phyloP scores from a whole-genome alignment of 1,140 invertebrate species.

The Heterodera schachtii region DNA sequence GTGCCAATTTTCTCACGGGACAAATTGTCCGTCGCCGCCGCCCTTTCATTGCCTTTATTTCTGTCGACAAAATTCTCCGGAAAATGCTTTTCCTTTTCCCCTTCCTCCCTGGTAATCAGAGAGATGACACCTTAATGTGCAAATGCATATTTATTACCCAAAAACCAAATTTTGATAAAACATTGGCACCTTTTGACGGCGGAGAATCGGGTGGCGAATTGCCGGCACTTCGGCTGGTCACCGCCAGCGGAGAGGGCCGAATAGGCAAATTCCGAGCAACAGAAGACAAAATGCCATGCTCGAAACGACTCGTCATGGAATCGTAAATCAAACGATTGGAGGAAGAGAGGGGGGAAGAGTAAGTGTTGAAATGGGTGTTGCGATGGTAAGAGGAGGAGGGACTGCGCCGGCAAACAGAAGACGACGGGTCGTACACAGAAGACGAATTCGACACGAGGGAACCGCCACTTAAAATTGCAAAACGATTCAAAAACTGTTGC shows the following conservation, averaged over 20 bases:
- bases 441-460: not conserved
- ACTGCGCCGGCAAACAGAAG: not conserved
- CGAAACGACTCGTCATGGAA: not conserved
- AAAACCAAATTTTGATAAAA: too few species aligned
- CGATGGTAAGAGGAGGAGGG: not conserved
- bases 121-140: not conserved
- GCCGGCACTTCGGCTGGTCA: slow-evolving; percentile 12
- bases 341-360: not conserved
- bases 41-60: not conserved
- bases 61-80: not conserved
- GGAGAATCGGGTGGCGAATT: slow-evolving; percentile 4
- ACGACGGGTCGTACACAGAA: not conserved
- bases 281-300: not conserved
- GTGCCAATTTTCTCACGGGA: slow-evolving; percentile 14
- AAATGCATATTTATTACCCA: too few species aligned
- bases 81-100: not conserved
- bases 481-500: not conserved
- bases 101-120: not conserved
- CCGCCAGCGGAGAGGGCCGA: not conserved
- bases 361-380: not conserved
- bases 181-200: not conserved
- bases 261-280: not conserved
- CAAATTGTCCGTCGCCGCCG: not conserved
- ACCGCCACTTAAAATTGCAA: not conserved
- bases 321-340: not conserved